These are phyloP conservation scores for Cacatua alba DNA, from an alignment of 2,113 vertebrate species.

Conservation along the genomic window DNA sequence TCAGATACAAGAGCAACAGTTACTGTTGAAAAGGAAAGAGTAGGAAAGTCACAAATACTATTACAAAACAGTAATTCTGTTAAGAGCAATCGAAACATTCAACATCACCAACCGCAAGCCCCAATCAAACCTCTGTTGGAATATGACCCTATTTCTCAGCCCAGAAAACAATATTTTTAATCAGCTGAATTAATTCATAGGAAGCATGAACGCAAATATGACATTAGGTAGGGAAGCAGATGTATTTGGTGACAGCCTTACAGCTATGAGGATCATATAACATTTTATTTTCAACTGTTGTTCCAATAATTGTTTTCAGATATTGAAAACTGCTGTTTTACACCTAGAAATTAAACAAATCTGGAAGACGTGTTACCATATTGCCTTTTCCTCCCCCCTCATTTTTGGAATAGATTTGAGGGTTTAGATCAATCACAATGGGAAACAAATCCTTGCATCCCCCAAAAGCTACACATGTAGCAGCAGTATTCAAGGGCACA, in stretches of 20 bases:
- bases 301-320: background rate
- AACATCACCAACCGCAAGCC: background rate
- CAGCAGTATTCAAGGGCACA: background rate
- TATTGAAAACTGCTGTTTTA: background rate
- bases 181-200: background rate
- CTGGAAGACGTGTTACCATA: background rate
- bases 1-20: background rate
- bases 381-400: rapidly evolving
- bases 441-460: background rate
- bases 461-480: background rate
- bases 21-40: background rate
- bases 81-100: background rate
- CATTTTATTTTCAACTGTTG: background rate
- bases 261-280: background rate
- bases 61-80: background rate
- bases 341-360: background rate
- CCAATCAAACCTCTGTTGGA: rapidly evolving
- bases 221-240: background rate
- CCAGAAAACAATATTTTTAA: background rate
- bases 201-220: background rate
- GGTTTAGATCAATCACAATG: background rate
- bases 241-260: background rate
- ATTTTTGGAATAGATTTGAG: background rate
- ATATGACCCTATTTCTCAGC: background rate
- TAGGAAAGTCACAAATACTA: background rate